phyloP scores from a whole-genome alignment of 1,140 invertebrate species.

The Gryllus bimaculatus region DNA sequence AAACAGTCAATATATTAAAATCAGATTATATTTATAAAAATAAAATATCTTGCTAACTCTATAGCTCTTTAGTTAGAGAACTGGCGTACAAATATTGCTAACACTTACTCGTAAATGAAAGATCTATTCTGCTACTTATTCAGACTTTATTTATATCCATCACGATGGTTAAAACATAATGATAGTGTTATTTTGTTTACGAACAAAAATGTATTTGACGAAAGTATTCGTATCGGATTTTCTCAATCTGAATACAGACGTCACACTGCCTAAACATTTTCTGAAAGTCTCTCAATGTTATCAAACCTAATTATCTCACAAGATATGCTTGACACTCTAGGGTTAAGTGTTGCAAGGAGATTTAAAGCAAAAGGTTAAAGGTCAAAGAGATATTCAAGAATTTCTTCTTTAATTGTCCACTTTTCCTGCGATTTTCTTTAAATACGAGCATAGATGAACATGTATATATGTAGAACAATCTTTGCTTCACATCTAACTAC shows the following conservation, averaged over 20 bases:
- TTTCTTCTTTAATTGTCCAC: not conserved
- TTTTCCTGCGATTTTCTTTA: not conserved
- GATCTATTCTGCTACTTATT: not conserved
- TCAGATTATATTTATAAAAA: not conserved
- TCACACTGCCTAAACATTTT: no score
- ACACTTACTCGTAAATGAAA: not conserved
- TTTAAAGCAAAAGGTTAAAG: not conserved
- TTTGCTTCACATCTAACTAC: slow-evolving; percentile 4
- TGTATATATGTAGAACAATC: slow-evolving; percentile 1
- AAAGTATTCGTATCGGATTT: no score
- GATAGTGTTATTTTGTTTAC: not conserved
- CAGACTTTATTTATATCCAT: not conserved
- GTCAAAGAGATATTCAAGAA: not conserved
- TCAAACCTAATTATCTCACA: not conserved
- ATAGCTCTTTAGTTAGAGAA: not conserved
- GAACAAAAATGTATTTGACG: no score
- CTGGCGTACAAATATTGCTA: not conserved
- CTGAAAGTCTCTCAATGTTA: not conserved
- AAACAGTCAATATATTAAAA: slow-evolving; percentile 6
- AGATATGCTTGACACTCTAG: not conserved
- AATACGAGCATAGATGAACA: not conserved
- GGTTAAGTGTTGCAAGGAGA: not conserved
- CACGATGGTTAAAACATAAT: not conserved
- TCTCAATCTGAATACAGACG: no score
- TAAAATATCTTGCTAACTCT: slow-evolving; percentile 1